A percentile compares a stretch with the other conserved stretches of the same genome.
Conservation (phyloP, 2,797 vertebrate genomes). For the Sebastes trivittatus region DNA sequence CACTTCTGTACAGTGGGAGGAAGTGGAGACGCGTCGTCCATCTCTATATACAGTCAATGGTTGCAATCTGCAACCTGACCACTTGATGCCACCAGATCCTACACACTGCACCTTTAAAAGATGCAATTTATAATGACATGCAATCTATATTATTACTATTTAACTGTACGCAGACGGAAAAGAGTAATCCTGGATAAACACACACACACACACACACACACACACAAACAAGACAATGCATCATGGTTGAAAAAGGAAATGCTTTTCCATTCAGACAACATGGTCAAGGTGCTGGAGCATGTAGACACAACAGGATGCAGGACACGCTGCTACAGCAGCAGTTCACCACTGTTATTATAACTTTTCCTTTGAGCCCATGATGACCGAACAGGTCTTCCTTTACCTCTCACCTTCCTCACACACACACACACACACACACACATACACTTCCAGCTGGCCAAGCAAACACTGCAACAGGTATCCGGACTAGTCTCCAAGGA, state of each 20-base stretch:
- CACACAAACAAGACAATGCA: not conserved
- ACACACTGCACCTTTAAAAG: not conserved
- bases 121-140: not conserved
- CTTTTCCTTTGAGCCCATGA: constrained; percentile 58
- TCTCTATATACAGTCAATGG: not conserved
- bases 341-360: constrained; percentile 54
- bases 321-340: constrained; percentile 32
- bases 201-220: not conserved
- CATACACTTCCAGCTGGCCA: constrained; percentile 47
- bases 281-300: constrained; percentile 34
- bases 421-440: constrained; percentile 23
- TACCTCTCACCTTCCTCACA: constrained; percentile 65
- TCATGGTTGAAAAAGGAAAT: constrained; percentile 32
- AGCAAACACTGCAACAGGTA: constrained; percentile 74
- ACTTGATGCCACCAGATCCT: not conserved
- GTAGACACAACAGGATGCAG: constrained; percentile 74
- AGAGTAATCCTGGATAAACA: not conserved
- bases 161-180: not conserved
- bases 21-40: not conserved
- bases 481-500: constrained; percentile 80
- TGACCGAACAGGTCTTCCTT: constrained; percentile 66
- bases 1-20: too few relatives aligned
- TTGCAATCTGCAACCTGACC: not conserved
- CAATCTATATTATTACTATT: not conserved
- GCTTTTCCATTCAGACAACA: constrained; percentile 35